Evolutionary conservation across 2,113 vertebrate genomes (phyloP), one percentile per base, ranked within the genome.

Genomic region (Pygoscelis adeliae): DNA sequence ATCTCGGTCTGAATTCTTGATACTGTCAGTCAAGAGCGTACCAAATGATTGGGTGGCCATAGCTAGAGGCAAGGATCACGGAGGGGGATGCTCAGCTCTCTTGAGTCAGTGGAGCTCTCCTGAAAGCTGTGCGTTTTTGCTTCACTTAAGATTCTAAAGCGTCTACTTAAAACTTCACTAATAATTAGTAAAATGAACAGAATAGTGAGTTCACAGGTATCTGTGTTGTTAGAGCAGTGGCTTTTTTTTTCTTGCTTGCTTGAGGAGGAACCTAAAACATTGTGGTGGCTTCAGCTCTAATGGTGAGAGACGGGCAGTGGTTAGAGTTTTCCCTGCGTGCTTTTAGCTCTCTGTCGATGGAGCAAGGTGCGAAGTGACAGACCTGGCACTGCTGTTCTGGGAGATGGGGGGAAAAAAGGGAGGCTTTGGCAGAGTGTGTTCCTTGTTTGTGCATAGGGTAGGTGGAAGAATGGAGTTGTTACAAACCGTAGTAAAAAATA

Each of bases 1-100:
- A 46, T 61, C 78, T 62, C 1, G 0, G 25, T 58, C 53, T 40
- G 53, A 38, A 8, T 69, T 22, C 10, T 25, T 62, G 55, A 20
- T 23, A 0, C 50, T 32, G 58, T 46, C 49, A 2, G 20, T 67
- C 27, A 23, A 3, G 78, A 32, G 44, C 1, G 23, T 25, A 15
- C 52, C 34, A 6, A 3, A 3, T 1, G 13, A 5, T 2, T 6
- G 53, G 22, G 62, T 26, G 36, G 30, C 49, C 58, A 2, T 29
- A 4, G 56, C 30, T 9, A 1, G 53, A 56, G 65, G 8, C 0
- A 4, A 23, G 53, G 66, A 8, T 23, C 59, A 5, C 0, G 2
- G 78, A 26, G 53, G 42, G 12, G 72, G 59, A 14, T 62, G 59
- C 59, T 62, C 46, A 21, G 63, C 62, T 50, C 42, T 58, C 49